Evolutionary conservation across 2,113 vertebrate genomes (phyloP).

Genomic region (Antechinus flavipes): DNA sequence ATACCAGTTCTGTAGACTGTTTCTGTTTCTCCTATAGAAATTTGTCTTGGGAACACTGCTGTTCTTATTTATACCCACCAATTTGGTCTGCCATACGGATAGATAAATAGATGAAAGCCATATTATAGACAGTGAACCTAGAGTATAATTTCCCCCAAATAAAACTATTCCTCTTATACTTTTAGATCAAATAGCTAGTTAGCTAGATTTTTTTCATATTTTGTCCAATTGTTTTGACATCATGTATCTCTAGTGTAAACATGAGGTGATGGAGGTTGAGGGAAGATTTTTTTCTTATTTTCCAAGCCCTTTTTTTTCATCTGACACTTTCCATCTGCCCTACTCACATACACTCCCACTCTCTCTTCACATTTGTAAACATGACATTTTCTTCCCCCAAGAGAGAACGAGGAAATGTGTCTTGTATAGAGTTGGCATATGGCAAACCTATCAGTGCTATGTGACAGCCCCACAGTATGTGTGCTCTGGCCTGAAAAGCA

Average conservation of each 20-base stretch:
- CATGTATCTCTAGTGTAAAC: conserved; percentile 23
- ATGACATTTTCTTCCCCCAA: conserved; percentile 33
- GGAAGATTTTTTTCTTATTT: neutral
- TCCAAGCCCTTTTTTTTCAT: neutral
- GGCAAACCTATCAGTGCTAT: neutral
- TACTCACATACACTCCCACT: neutral
- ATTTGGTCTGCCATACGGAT: neutral
- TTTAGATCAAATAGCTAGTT: neutral
- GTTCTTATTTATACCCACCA: neutral
- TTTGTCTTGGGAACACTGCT: neutral
- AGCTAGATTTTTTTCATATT: neutral
- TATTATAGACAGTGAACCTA: neutral
- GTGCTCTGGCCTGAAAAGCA: conserved; percentile 21
- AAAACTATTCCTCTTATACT: neutral
- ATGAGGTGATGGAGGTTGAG: neutral
- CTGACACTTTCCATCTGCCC: neutral
- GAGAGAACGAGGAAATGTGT: conserved; percentile 8
- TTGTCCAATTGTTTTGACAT: conserved; percentile 38
- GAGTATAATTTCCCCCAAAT: neutral
- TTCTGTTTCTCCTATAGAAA: neutral
- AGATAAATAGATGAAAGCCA: neutral
- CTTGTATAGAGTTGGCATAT: conserved; percentile 51
- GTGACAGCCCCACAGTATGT: neutral
- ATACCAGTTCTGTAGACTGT: neutral
- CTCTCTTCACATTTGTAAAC: conserved; percentile 49